phyloP scores from a whole-genome alignment of 2,113 vertebrate genomes.

The Bos taurus region ARS-UCD2.0 NC_037343.1:67872001-67872500 shows the following conservation, averaged over 20 bases:
- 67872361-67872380: too few species aligned
- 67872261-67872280: too few species aligned
- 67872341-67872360: too few species aligned
- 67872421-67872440: background rate
- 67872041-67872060: background rate
- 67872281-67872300: too few species aligned
- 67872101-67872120: background rate
- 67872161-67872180: too few species aligned
- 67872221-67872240: too few species aligned
- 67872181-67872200: too few species aligned
- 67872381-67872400: too few species aligned
- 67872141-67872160: background rate
- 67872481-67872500: background rate
- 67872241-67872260: too few species aligned
- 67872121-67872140: background rate
- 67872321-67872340: too few species aligned
- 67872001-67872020: background rate
- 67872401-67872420: background rate
- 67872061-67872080: background rate
- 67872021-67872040: background rate
- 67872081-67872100: background rate
- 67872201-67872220: too few species aligned
- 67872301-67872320: too few species aligned
- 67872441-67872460: background rate
- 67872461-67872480: background rate